Evolutionary conservation across 1,140 invertebrate species (phyloP).

Genomic region (Leptoteleia sp.): DNA sequence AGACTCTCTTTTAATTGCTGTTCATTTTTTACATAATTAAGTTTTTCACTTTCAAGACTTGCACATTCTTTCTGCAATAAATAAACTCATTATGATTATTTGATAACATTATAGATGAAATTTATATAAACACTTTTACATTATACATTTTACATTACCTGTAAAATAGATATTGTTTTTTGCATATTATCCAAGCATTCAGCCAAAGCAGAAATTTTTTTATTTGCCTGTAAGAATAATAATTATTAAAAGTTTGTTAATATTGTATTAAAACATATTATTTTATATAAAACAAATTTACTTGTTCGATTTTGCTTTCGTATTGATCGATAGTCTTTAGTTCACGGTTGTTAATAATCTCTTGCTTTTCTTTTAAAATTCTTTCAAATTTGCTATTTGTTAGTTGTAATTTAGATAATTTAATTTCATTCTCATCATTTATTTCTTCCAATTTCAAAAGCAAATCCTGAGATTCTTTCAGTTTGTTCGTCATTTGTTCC

Average conservation of each 20-base stretch:
- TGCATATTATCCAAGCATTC: slow-evolving; percentile 55
- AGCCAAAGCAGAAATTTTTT: slow-evolving; percentile 60
- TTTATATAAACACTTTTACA: no score
- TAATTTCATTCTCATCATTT: slow-evolving; percentile 69
- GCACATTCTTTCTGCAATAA: slow-evolving; percentile 59
- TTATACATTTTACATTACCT: no score
- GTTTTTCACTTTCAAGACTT: slow-evolving; percentile 60
- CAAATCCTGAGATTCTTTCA: slow-evolving; percentile 67
- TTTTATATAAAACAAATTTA: slow-evolving; percentile 25
- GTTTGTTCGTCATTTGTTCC: slow-evolving; percentile 70
- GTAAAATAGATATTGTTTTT: slow-evolving; percentile 53
- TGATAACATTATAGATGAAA: no score
- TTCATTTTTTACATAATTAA: slow-evolving; percentile 52
- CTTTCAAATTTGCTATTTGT: slow-evolving; percentile 68
- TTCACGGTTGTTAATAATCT: slow-evolving; percentile 41
- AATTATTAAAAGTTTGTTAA: no score
- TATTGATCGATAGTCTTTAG: slow-evolving; percentile 10
- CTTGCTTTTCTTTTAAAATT: slow-evolving; percentile 65
- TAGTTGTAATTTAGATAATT: slow-evolving; percentile 70
- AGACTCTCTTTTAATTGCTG: slow-evolving; percentile 61
- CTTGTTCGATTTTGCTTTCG: slow-evolving; percentile 41
- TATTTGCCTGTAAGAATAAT: slow-evolving; percentile 53
- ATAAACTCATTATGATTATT: no score
- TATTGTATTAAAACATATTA: no score
- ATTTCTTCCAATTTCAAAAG: slow-evolving; percentile 73